Evolutionary conservation across 1,140 invertebrate species (phyloP).

Genomic region (Papilio polyxenes): DNA sequence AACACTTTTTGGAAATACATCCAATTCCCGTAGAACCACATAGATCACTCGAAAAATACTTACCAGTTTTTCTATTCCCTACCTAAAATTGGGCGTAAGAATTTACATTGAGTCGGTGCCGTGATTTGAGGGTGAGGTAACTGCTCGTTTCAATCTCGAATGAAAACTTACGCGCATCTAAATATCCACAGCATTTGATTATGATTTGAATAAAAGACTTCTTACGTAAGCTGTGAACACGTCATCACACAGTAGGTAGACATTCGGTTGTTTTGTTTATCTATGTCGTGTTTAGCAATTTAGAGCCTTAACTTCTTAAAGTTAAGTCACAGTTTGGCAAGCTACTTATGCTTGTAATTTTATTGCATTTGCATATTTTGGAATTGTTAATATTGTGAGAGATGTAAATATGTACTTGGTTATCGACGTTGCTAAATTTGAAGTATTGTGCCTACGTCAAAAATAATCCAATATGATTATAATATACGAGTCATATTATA

Average conservation of each 20-base stretch:
- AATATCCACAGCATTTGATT: slow-evolving; percentile 1
- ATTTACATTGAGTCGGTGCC: neutral
- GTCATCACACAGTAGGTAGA: slow-evolving; percentile 1
- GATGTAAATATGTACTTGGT: neutral
- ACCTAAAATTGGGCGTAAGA: neutral
- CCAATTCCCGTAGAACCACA: too few relatives aligned
- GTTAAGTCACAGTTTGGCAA: neutral
- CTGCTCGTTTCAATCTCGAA: slow-evolving; percentile 15
- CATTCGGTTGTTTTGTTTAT: slow-evolving; percentile 19
- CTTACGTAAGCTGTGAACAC: slow-evolving; percentile 14
- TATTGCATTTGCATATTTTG: slow-evolving; percentile 18
- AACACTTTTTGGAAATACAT: too few relatives aligned
- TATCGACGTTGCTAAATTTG: neutral
- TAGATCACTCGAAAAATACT: too few relatives aligned
- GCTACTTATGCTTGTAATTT: neutral
- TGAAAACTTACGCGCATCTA: neutral
- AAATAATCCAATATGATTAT: neutral
- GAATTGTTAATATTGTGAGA: slow-evolving; percentile 18
- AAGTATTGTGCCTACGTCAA: neutral
- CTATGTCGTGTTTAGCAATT: slow-evolving; percentile 12
- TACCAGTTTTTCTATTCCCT: too few relatives aligned
- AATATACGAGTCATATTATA: neutral
- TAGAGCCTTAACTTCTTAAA: neutral
- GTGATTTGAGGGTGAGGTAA: neutral
- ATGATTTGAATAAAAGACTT: slow-evolving; percentile 21